These are phyloP conservation scores for Cyrtonyx montezumae DNA, from an alignment of 2,113 vertebrate genomes.

Conservation along the genomic window DNA sequence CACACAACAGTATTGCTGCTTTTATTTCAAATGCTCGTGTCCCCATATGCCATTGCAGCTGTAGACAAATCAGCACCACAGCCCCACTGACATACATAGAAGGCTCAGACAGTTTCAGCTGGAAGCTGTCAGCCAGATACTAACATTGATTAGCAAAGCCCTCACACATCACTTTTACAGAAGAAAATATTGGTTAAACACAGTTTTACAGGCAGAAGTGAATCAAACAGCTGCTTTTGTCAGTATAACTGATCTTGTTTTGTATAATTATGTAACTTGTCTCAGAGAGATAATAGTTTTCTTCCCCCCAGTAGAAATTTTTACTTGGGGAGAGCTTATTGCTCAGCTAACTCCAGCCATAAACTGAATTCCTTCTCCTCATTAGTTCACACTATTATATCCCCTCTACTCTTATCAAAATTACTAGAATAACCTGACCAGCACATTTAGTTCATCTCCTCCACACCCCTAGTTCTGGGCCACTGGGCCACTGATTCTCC, in stretches of 20 bases:
- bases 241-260: not conserved
- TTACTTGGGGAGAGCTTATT: not conserved
- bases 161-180: not conserved
- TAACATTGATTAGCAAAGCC: not conserved
- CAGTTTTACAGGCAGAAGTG: not conserved
- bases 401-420: not conserved
- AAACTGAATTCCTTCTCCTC: not conserved
- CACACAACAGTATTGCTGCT: not conserved
- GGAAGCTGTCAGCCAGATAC: not conserved
- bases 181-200: not conserved
- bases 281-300: not conserved
- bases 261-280: not conserved
- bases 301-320: not conserved
- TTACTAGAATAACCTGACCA: not conserved
- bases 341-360: not conserved
- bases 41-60: not conserved
- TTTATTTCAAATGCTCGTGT: not conserved
- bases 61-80: not conserved
- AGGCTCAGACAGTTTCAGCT: not conserved
- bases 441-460: not conserved
- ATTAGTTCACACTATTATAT: not conserved
- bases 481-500: not conserved
- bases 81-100: not conserved
- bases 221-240: not conserved
- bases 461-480: not conserved